Percentiles rank a stretch among this genome's conserved stretches.
Conservation (phyloP, 1,140 invertebrate genomes). For the Lordiphosa mommai region DNA sequence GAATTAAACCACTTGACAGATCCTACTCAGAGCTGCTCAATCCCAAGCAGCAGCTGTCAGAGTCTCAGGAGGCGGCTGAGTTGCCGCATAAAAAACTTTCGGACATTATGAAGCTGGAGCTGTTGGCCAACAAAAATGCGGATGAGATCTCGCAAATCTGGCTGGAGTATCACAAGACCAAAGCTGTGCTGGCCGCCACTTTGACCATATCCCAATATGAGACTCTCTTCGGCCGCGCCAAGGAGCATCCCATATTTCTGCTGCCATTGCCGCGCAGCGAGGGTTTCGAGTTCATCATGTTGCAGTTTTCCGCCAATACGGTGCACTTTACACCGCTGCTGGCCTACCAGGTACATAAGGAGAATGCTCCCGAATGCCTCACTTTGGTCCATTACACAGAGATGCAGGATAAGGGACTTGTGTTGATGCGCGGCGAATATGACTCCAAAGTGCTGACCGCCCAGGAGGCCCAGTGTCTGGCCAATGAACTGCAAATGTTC, state of each 20-base stretch:
- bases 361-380: slow-evolving; percentile 94
- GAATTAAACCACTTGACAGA: slow-evolving; percentile 8
- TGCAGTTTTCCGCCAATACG: slow-evolving; percentile 87
- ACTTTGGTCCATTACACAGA: slow-evolving; percentile 92
- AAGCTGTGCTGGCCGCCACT: slow-evolving; percentile 87
- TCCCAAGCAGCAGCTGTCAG: slow-evolving; percentile 80
- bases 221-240: slow-evolving; percentile 82
- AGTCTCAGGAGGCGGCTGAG: slow-evolving; percentile 40
- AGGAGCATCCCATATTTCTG: slow-evolving; percentile 87
- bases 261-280: slow-evolving; percentile 89
- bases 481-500: slow-evolving; percentile 92
- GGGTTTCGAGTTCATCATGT: slow-evolving; percentile 94
- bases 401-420: slow-evolving; percentile 88
- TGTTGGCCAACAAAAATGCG: slow-evolving; percentile 86
- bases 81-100: slow-evolving; percentile 82
- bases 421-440: slow-evolving; percentile 93
- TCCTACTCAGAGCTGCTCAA: slow-evolving; percentile 80
- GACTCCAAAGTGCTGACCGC: slow-evolving; percentile 89
- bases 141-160: slow-evolving; percentile 90
- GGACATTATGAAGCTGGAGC: slow-evolving; percentile 89
- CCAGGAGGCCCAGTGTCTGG: slow-evolving; percentile 90
- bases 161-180: slow-evolving; percentile 89
- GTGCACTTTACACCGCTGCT: slow-evolving; percentile 93
- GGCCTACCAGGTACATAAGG: slow-evolving; percentile 93
- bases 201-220: slow-evolving; percentile 84